A percentile compares a stretch with the other conserved stretches of the same genome.
These are phyloP conservation scores for Myotis vivesi DNA, from an alignment of 2,797 vertebrate species.

Conservation along the genomic window DNA sequence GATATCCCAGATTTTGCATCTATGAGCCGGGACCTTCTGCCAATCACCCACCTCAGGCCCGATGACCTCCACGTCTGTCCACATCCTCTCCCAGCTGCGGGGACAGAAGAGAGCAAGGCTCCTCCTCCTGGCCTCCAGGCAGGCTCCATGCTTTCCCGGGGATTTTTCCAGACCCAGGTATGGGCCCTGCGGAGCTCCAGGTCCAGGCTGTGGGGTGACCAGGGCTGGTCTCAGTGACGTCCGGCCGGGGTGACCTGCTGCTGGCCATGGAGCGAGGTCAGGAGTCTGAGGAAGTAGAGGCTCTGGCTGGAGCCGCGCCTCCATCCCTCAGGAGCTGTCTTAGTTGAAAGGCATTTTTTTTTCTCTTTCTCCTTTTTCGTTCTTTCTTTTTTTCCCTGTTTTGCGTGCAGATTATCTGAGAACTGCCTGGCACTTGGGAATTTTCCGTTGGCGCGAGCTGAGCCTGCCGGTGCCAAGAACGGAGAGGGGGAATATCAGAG, in stretches of 20 bases:
- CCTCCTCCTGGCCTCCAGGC: rapidly evolving
- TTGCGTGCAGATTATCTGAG: constrained; percentile 82
- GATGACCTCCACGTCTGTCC: not conserved
- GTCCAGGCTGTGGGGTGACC: not conserved
- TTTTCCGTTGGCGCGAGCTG: constrained; percentile 84
- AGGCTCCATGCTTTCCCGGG: not conserved
- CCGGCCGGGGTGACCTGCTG: constrained; percentile 45
- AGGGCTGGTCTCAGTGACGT: not conserved
- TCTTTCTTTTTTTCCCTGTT: not conserved
- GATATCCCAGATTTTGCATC: not conserved
- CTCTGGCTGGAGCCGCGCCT: constrained; percentile 72
- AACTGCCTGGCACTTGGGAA: constrained; percentile 83
- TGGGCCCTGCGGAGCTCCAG: not conserved
- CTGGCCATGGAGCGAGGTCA: constrained; percentile 66
- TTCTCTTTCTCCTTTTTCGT: not conserved
- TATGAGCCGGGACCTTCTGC: not conserved
- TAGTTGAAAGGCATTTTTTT: constrained; percentile 73
- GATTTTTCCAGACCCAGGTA: not conserved
- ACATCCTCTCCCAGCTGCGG: not conserved
- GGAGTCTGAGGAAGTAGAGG: constrained; percentile 52
- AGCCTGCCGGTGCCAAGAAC: constrained; percentile 81
- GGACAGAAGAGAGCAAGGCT: not conserved
- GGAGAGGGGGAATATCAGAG: constrained; percentile 80
- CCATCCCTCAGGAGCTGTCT: constrained; percentile 74
- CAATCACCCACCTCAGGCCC: not conserved